A percentile compares a stretch with the other conserved stretches of the same genome.
Conservation (phyloP, 2,888 invertebrate species). For the Lissocephala sabroskyi region DNA sequence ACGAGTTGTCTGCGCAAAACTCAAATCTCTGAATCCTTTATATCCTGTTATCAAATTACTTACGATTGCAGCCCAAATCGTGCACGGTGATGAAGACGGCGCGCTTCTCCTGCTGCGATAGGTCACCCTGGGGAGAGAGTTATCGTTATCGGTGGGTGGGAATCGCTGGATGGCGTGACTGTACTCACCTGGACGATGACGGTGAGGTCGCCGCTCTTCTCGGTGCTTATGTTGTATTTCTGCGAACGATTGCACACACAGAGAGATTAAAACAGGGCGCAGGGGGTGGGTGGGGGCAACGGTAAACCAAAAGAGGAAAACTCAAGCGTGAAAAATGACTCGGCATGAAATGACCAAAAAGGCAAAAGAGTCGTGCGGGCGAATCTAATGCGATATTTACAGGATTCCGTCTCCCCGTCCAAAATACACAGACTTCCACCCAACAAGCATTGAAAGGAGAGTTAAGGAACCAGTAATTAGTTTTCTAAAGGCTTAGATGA, state of each 20-base stretch:
- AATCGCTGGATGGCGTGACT: too few relatives aligned
- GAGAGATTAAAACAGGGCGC: constrained; percentile 17
- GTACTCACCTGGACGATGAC: constrained; percentile 82
- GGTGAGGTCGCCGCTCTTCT: constrained; percentile 82
- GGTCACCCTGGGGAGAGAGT: constrained; percentile 78
- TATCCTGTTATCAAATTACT: constrained; percentile 62
- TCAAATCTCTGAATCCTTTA: too few relatives aligned
- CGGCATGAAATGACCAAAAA: constrained; percentile 68
- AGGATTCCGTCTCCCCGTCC: too few relatives aligned
- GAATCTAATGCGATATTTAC: too few relatives aligned
- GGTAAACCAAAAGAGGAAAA: constrained; percentile 27
- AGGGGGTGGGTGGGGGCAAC: constrained; percentile 16
- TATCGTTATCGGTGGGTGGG: too few relatives aligned
- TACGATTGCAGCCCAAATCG: constrained; percentile 88
- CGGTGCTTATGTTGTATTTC: constrained; percentile 84
- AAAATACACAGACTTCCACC: neutral
- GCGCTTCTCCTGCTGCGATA: constrained; percentile 84
- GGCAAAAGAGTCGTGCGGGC: too few relatives aligned
- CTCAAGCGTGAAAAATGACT: constrained; percentile 51
- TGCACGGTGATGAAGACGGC: constrained; percentile 91
- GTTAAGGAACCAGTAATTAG: too few relatives aligned
- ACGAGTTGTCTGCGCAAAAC: constrained; percentile 79
- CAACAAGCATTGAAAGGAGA: too few relatives aligned
- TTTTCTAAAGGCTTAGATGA: too few relatives aligned
- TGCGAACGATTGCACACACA: constrained; percentile 72